Evolutionary conservation across 2,113 vertebrate species (phyloP).

Genomic region (Istiophorus platypterus): DNA sequence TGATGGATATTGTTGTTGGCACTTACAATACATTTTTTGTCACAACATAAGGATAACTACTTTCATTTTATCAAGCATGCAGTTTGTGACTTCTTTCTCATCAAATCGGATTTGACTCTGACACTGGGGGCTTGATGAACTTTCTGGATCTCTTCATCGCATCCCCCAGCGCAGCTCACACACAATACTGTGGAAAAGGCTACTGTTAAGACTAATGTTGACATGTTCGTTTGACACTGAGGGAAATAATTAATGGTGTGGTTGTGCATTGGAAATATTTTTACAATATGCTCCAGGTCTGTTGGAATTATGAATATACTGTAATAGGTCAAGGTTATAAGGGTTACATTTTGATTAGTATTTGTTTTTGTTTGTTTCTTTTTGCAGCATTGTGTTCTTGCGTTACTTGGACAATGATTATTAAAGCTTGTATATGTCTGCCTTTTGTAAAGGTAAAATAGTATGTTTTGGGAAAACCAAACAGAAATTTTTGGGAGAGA

Average conservation of each 20-base stretch:
- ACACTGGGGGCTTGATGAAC: not conserved
- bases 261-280: not conserved
- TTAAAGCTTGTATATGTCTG: not conserved
- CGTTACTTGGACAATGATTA: not conserved
- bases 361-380: not conserved
- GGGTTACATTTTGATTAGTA: not conserved
- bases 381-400: not conserved
- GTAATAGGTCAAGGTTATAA: too few species aligned
- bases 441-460: not conserved
- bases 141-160: conserved; percentile 2
- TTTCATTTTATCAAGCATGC: conserved; percentile 19
- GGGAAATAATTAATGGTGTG: conserved; percentile 18
- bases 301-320: not conserved
- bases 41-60: not conserved
- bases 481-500: not conserved
- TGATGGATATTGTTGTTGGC: not conserved
- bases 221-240: conserved; percentile 1
- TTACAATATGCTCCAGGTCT: not conserved
- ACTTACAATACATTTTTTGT: not conserved
- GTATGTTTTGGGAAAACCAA: not conserved
- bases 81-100: not conserved
- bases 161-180: not conserved
- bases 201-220: conserved; percentile 6
- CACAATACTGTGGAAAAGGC: not conserved
- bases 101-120: conserved; percentile 5